A percentile compares a stretch with the other conserved stretches of the same genome.
phyloP scores from a whole-genome alignment of 2,888 invertebrate genomes.

The Tiliacea citrago region DNA sequence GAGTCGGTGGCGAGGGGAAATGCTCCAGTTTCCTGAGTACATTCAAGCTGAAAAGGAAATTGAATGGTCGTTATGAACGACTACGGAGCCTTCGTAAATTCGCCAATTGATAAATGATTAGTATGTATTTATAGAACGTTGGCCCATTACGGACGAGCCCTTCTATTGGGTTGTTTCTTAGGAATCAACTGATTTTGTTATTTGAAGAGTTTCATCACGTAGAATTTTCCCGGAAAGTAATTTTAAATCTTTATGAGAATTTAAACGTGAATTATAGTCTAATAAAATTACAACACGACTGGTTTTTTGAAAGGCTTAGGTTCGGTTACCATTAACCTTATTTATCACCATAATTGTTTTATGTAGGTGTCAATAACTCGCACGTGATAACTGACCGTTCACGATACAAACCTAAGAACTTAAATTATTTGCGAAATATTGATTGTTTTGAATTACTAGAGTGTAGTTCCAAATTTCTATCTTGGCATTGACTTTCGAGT shows the following conservation, averaged over 20 bases:
- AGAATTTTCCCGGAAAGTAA: background rate
- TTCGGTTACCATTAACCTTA: conserved; percentile 36
- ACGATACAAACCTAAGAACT: conserved; percentile 26
- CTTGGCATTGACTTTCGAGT: conserved; percentile 82
- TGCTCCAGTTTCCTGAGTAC: conserved; percentile 85
- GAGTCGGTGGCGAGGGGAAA: conserved; percentile 80
- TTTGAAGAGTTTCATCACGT: background rate
- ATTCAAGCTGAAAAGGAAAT: conserved; percentile 87
- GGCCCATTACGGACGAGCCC: conserved; percentile 44
- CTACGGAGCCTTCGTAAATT: conserved; percentile 84
- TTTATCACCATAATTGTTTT: conserved; percentile 46
- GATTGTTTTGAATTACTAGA: conserved; percentile 79
- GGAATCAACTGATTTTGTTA: conserved; percentile 26
- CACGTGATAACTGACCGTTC: conserved; percentile 44
- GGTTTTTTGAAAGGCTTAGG: conserved; percentile 40
- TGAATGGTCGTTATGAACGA: conserved; percentile 86
- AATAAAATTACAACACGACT: conserved; percentile 27
- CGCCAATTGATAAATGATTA: conserved; percentile 81
- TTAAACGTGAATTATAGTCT: background rate
- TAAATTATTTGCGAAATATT: conserved; percentile 77
- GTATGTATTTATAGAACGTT: conserved; percentile 73
- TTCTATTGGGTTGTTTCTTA: conserved; percentile 42
- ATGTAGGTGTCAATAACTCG: conserved; percentile 46
- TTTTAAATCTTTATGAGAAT: background rate
- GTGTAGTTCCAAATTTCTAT: conserved; percentile 80